These are phyloP conservation scores for Pseudorasbora parva DNA, from an alignment of 2,113 vertebrate genomes.

Conservation along the genomic window DNA sequence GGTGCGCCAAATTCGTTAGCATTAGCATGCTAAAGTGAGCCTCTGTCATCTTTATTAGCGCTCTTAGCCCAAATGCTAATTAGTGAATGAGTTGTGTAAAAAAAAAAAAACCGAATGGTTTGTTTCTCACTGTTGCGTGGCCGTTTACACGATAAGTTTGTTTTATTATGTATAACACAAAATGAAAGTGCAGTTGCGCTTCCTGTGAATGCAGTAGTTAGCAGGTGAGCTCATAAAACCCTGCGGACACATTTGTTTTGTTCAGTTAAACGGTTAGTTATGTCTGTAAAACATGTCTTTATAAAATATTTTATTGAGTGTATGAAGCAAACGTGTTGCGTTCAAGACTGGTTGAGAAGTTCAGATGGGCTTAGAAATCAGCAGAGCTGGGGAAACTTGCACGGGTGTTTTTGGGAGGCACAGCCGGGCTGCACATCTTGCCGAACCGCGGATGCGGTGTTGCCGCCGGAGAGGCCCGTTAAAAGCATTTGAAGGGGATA, in stretches of 20 bases:
- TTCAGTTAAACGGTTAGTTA: not conserved
- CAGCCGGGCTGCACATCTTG: slow-evolving; percentile 33
- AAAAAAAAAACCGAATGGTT: not conserved
- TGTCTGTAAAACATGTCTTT: not conserved
- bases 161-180: slow-evolving; percentile 15
- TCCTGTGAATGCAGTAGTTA: slow-evolving; percentile 39
- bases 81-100: not conserved
- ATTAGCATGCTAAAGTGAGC: slow-evolving; percentile 26
- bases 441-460: slow-evolving; percentile 39
- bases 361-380: not conserved
- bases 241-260: slow-evolving; percentile 33
- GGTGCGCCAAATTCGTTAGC: slow-evolving; percentile 33
- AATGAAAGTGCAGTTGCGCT: slow-evolving; percentile 29
- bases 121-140: not conserved
- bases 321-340: slow-evolving; percentile 23
- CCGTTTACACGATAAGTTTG: not conserved
- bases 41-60: slow-evolving; percentile 21
- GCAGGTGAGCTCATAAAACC: slow-evolving; percentile 43
- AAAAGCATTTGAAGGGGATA: slow-evolving; percentile 34
- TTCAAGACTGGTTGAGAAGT: slow-evolving; percentile 3
- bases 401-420: slow-evolving; percentile 18
- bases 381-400: slow-evolving; percentile 29
- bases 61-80: slow-evolving; percentile 35
- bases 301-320: not conserved
- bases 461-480: slow-evolving; percentile 47